A percentile compares a stretch with the other conserved stretches of the same genome.
Evolutionary conservation across 2,888 invertebrate genomes (phyloP).

Genomic region (Conchocele bisecta): DNA sequence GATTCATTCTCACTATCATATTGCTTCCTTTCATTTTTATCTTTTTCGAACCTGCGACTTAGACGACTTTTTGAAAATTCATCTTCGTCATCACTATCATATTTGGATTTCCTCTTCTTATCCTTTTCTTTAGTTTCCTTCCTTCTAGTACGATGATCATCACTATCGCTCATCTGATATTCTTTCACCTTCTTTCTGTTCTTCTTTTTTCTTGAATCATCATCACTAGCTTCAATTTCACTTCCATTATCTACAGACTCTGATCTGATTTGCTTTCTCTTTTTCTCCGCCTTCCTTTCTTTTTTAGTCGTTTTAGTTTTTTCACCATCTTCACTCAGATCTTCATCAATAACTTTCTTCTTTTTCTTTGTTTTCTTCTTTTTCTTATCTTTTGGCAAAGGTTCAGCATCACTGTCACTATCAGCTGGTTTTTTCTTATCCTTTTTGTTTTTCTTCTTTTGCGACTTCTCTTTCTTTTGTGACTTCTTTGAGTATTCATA

Average conservation of each 20-base stretch:
- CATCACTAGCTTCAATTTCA: conserved; percentile 23
- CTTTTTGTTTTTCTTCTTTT: conserved; percentile 15
- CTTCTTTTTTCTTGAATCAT: conserved; percentile 6
- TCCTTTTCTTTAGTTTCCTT: conserved; percentile 26
- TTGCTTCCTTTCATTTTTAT: too few relatives aligned
- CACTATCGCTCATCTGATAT: conserved; percentile 24
- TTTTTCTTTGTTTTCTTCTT: conserved; percentile 45
- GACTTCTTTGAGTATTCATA: not conserved
- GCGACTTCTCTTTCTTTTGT: conserved; percentile 3
- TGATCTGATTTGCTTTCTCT: conserved; percentile 8
- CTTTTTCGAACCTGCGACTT: too few relatives aligned
- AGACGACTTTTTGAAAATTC: too few relatives aligned
- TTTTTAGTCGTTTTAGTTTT: conserved; percentile 12
- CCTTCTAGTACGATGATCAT: conserved; percentile 22
- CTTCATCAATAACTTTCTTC: conserved; percentile 37
- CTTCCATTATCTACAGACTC: conserved; percentile 14
- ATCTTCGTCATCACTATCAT: not conserved
- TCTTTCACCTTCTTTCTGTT: conserved; percentile 4
- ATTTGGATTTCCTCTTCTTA: conserved; percentile 14
- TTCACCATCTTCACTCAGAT: conserved; percentile 43
- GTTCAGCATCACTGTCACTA: conserved; percentile 50
- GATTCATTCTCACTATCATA: too few relatives aligned
- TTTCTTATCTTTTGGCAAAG: conserved; percentile 26
- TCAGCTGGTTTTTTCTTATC: conserved; percentile 12
- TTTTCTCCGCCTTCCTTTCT: conserved; percentile 9